Evolutionary conservation across 2,888 invertebrate genomes (phyloP).

Genomic region (Sinopyrophorus schimmeli): DNA sequence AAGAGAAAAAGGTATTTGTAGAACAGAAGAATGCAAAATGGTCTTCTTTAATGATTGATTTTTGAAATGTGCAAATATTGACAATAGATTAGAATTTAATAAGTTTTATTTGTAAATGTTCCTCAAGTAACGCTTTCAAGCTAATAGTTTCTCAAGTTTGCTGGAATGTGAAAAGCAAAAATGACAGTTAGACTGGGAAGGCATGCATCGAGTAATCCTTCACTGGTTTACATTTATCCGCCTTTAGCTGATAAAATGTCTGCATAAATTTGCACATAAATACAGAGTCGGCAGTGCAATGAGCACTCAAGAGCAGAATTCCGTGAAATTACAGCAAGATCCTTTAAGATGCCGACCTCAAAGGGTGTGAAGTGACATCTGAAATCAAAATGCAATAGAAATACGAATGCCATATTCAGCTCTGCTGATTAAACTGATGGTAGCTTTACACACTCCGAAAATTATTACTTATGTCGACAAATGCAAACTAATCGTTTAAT

Average conservation of each 20-base stretch:
- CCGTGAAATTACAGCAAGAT: conserved; percentile 25
- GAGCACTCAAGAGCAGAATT: conserved; percentile 26
- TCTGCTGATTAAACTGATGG: background rate
- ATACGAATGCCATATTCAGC: conserved; percentile 4
- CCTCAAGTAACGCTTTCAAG: too few species aligned
- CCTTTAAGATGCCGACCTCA: conserved; percentile 20
- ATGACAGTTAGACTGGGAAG: conserved; percentile 19
- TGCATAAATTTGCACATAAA: conserved; percentile 35
- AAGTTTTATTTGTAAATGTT: too few species aligned
- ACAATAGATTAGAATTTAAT: too few species aligned
- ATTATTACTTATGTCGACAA: too few species aligned
- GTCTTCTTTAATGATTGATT: too few species aligned
- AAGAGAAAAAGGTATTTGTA: too few species aligned
- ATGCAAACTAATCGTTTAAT: too few species aligned
- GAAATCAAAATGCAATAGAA: conserved; percentile 17
- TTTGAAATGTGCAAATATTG: too few species aligned
- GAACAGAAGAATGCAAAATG: too few species aligned
- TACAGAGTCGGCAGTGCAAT: conserved; percentile 27
- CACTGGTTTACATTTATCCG: conserved; percentile 33
- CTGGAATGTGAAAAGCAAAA: conserved; percentile 22
- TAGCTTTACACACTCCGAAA: too few species aligned
- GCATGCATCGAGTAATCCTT: conserved; percentile 26
- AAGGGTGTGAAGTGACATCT: conserved; percentile 17
- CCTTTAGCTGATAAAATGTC: conserved; percentile 33
- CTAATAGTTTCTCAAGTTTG: conserved; percentile 6